phyloP scores from a whole-genome alignment of 2,888 invertebrate genomes.

The Mythimna lalbum region DNA sequence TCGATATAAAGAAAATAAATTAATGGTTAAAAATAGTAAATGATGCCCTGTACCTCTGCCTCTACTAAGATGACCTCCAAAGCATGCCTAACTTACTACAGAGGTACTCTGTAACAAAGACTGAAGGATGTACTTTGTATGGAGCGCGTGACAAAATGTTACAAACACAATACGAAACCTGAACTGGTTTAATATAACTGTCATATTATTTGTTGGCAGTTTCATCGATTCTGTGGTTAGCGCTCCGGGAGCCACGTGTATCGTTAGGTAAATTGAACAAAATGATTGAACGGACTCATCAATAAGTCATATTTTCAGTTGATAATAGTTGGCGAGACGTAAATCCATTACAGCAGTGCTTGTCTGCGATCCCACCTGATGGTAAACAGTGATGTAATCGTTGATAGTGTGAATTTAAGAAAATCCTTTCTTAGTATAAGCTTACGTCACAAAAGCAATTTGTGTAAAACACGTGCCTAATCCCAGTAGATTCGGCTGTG shows the following conservation, averaged over 20 bases:
- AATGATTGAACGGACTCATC: constrained; percentile 1
- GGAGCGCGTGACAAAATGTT: not conserved
- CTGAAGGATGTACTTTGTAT: not conserved
- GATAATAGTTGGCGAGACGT: not conserved
- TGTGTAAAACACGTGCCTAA: too few species aligned
- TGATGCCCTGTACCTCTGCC: not conserved
- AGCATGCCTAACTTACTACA: not conserved
- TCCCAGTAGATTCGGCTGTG: too few species aligned
- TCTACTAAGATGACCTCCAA: not conserved
- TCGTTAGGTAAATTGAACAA: not conserved
- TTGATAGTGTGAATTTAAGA: too few species aligned
- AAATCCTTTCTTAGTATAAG: too few species aligned
- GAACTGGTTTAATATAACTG: not conserved
- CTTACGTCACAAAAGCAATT: too few species aligned
- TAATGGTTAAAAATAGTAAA: too few species aligned
- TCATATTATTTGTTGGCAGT: not conserved
- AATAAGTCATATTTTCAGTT: not conserved
- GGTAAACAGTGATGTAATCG: too few species aligned
- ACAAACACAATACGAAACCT: not conserved
- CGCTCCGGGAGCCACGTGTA: constrained; percentile 1
- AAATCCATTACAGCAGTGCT: not conserved
- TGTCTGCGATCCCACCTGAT: too few species aligned
- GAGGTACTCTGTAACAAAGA: not conserved
- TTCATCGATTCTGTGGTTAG: too few species aligned
- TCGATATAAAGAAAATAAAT: too few species aligned